Base-by-base conservation (phyloP, 2,797 vertebrate species). In the Sciaenops ocellatus region DNA sequence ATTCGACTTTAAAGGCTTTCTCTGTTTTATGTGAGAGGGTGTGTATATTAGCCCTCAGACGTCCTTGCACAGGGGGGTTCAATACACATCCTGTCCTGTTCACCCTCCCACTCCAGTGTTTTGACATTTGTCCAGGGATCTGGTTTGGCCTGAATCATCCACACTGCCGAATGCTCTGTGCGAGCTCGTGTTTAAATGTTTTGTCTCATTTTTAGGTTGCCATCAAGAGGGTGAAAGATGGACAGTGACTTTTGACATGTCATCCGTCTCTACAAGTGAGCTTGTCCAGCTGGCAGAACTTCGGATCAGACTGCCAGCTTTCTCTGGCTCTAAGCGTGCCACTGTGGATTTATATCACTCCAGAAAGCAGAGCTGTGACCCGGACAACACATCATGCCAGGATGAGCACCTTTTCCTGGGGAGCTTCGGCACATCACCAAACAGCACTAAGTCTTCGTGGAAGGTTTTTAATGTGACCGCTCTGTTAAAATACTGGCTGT, bases 201-300 rank as follows among this genome's bases (percentile, higher is more conserved):
- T 63, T 28, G 11, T 75, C 50, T 85, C 41, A n/a, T 68, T 79
- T 78, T 84, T 86, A 97, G 97, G 91, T 66, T 96, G 90, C 56
- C 68, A 92, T 76, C 95, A 95, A 89, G 85, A 80, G 2, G 96
- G 92, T 6, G 90, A 96, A 34, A 94, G 86, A 73, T 97, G 97
- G 97, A 92, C 80, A 0, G 79, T 97, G 54, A 94, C 93, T 2
- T 97, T 98, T 56, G 97, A 98, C 94, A 94, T 97, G 95, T 96
- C 97, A 3, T 96, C 96, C 16, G 85, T 97, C 16, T 95, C 95
- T n/a, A 77, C 91, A 3, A 87, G 83, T 46, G 95, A 96, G 50
- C 90, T 94, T 20, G 87, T 97, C 70, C 96, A 93, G 5, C 88
- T 95, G 82, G 96, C 96, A 0, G 94, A 97, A 72, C 95, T 98